Conservation (phyloP, 2,113 vertebrate species). For the Hemiscyllium ocellatum region DNA sequence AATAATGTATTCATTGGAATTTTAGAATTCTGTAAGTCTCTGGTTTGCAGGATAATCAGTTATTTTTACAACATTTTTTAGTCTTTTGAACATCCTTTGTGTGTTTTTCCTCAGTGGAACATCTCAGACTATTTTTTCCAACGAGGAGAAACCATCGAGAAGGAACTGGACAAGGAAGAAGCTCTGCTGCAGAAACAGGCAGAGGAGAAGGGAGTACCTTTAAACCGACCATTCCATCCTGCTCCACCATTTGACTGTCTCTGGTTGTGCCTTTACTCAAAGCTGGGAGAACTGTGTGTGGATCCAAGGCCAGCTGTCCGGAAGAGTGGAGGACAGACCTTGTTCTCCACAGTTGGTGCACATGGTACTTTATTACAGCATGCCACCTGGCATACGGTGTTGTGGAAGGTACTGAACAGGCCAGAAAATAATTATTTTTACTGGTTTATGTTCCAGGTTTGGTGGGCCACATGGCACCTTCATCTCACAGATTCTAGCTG, state of each 20-base stretch:
- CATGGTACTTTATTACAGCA: constrained; percentile 92
- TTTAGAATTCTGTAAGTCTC: background rate
- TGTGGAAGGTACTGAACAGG: constrained; percentile 77
- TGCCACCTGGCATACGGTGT: constrained; percentile 89
- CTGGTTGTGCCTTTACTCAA: constrained; percentile 93
- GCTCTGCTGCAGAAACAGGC: constrained; percentile 79
- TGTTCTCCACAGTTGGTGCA: constrained; percentile 93
- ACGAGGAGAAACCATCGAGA: constrained; percentile 88
- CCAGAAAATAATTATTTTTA: background rate
- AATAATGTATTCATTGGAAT: background rate
- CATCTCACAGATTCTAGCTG: background rate
- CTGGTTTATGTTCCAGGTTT: background rate
- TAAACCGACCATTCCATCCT: constrained; percentile 87
- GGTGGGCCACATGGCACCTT: background rate
- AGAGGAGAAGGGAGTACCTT: constrained; percentile 74
- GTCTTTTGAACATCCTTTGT: constrained; percentile 36
- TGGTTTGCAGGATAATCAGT: background rate
- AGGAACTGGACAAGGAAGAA: constrained; percentile 85
- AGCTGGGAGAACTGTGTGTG: constrained; percentile 88
- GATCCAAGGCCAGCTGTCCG: constrained; percentile 90
- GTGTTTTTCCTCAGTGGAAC: constrained; percentile 79
- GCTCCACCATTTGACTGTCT: constrained; percentile 95
- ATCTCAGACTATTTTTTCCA: constrained; percentile 99
- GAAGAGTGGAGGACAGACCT: constrained; percentile 89
- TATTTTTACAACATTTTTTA: constrained; percentile 24